Evolutionary conservation across 1,140 invertebrate species (phyloP), one percentile per base, ranked within the genome.

Genomic region (Lepidostoma basale): DNA sequence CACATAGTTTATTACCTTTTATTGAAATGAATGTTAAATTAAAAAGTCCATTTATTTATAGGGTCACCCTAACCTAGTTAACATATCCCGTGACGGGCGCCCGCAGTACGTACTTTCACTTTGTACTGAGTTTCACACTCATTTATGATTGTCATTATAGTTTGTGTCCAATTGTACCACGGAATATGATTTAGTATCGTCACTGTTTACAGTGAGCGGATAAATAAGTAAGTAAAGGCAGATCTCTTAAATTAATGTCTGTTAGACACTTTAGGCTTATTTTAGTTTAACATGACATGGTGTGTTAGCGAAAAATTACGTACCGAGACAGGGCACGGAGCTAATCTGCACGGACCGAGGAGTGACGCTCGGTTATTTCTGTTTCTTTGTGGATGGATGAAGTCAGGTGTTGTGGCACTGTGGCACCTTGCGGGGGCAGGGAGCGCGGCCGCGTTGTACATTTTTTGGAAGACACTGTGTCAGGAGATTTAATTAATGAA

Each of bases 171-270:
- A 18, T 62, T 42, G 25, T 62, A 59, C 56, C 33, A 42, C 28
- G 14, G 28, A 39, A 23, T 42, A 59, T 20, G 16, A 59, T 56
- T 56, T 56, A 56, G 28, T 33, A 56, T 33, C 20, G 52, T 56
- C 36, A 56, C 40, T 45, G 52, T 66, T 44, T 66, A 52, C 54
- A 66, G 9, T 70, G 64, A 49, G 45, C 64, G 49, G 25, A 44
- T 67, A 70, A 56, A 45, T 67, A 62, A 65, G 44, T 68, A 67
- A 56, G 47, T 23, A 71, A 65, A 68, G 49, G 62, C 62, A 65
- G 70, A 72, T 72, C 70, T 72, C 70, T 72, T 62, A 72, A 60
- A 54, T 52, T 72, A 67, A 68, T 67, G 62, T 68, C 65, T 72
- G 66, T 68, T 72, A 70, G 59, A 64, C 52, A 62, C 26, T 40